Evolutionary conservation across 2,888 invertebrate species (phyloP), one percentile per base, ranked within the genome.

Genomic region (Microchrysa polita): DNA sequence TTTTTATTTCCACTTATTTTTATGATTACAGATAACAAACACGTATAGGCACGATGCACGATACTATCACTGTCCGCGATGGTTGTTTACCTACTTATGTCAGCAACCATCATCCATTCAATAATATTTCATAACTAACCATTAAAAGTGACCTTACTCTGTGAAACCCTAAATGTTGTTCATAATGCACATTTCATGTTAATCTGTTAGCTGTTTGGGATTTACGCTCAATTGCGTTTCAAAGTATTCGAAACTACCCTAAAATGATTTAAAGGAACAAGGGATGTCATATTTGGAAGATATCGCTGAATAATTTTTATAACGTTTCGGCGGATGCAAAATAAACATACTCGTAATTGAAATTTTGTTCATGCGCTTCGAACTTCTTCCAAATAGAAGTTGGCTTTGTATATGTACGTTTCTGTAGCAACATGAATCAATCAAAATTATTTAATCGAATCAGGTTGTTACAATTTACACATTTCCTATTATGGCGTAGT

Each of bases 171-270:
- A 44, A 48, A 65, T 44, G 16, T 18, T 5, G 12, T n/a, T 14
- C 20, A 2, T 65, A 65, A 65, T 65, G 65, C 65, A 65, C 4
- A 48, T 65, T 48, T 48, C 48, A 65, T 65, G 65, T 65, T 65
- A 22, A 40, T 14, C 34, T 23, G 59, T 9, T 59, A 2, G 23
- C 34, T 23, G 59, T 9, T 59, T 2, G 23, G 27, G 27, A 34
- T 34, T 34, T 34, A 34, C 7, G 27, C 27, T 2, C 2, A 34
- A 34, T 34, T 2, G 27, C 27, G 27, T 34, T 34, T 34, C 2
- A 34, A 34, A 34, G 27, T 2, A 34, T 34, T 2, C 27, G 7
- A 34, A 34, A 7, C 27, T 5, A 7, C 27, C 27, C 27, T 7
- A 34, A 34, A 34, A 34, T 5, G 27, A 2, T 7, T 34, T 5